Conservation (phyloP, 2,888 invertebrate genomes). For the Chrysodeixis includens region DNA sequence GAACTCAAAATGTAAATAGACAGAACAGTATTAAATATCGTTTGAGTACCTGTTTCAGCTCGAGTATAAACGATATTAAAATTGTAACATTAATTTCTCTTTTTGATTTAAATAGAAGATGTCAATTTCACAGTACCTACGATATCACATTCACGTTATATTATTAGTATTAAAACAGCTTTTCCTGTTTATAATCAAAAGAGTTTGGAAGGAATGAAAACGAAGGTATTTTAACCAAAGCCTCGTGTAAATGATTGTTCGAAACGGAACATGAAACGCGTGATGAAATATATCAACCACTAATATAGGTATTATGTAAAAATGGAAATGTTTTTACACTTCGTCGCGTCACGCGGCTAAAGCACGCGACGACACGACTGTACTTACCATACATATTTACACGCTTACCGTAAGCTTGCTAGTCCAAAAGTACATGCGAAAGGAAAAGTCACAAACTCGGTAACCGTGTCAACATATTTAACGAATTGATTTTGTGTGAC, state of each 20-base stretch:
- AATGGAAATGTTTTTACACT: slow-evolving; percentile 45
- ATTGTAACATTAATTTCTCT: too few species aligned
- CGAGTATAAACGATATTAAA: too few species aligned
- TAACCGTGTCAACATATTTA: slow-evolving; percentile 5
- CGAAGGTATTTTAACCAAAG: background rate
- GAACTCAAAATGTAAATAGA: too few species aligned
- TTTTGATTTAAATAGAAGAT: too few species aligned
- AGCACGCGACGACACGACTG: slow-evolving; percentile 23
- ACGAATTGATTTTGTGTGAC: background rate
- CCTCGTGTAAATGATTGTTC: slow-evolving; percentile 23
- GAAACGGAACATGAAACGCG: slow-evolving; percentile 30
- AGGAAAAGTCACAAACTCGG: background rate
- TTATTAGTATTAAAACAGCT: too few species aligned
- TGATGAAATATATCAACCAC: slow-evolving; percentile 42
- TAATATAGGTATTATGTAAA: slow-evolving; percentile 22
- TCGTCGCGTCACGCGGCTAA: slow-evolving; percentile 17
- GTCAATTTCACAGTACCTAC: too few species aligned
- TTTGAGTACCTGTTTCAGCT: too few species aligned
- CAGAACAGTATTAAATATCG: too few species aligned
- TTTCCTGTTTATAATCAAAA: too few species aligned
- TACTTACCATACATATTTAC: background rate
- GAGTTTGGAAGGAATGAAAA: background rate
- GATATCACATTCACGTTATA: too few species aligned
- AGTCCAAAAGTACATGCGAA: background rate
- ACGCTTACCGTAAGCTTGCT: background rate